These are phyloP conservation scores for Glyphotaelius pellucidus DNA, from an alignment of 2,888 invertebrate genomes.

Conservation along the genomic window DNA sequence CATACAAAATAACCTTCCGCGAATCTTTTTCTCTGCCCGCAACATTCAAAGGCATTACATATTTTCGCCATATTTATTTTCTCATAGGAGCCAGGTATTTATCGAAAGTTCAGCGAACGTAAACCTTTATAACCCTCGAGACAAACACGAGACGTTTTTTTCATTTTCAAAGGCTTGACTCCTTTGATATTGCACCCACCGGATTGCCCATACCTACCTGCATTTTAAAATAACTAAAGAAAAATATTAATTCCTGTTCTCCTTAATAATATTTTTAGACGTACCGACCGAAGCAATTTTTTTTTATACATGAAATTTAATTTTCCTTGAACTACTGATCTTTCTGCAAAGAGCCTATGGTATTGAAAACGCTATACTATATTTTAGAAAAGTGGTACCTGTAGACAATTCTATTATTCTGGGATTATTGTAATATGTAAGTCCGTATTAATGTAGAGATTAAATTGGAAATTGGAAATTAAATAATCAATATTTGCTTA, in stretches of 20 bases:
- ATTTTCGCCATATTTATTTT: slow-evolving; percentile 42
- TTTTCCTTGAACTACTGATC: too few relatives aligned
- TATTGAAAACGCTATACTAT: background rate
- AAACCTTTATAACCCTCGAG: background rate
- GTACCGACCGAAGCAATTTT: background rate
- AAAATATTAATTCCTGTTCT: background rate
- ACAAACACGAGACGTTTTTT: slow-evolving; percentile 14
- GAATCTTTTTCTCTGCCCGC: slow-evolving; percentile 47
- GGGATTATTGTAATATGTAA: too few relatives aligned
- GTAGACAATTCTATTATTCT: background rate
- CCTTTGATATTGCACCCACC: background rate
- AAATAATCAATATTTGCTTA: background rate
- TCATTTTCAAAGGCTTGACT: slow-evolving; percentile 8
- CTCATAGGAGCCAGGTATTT: slow-evolving; percentile 32
- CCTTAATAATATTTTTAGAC: background rate
- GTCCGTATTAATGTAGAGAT: background rate
- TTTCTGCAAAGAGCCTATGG: too few relatives aligned
- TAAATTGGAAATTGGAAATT: background rate
- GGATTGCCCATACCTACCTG: background rate
- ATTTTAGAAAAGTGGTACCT: background rate
- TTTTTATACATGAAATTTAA: background rate
- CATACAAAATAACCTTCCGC: slow-evolving; percentile 10
- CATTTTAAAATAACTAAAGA: background rate
- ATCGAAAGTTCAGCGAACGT: slow-evolving; percentile 35
- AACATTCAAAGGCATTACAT: slow-evolving; percentile 48